A percentile compares a stretch with the other conserved stretches of the same genome.
These are phyloP conservation scores for Streptopelia turtur DNA, from an alignment of 2,797 vertebrate species.

Conservation along the genomic window DNA sequence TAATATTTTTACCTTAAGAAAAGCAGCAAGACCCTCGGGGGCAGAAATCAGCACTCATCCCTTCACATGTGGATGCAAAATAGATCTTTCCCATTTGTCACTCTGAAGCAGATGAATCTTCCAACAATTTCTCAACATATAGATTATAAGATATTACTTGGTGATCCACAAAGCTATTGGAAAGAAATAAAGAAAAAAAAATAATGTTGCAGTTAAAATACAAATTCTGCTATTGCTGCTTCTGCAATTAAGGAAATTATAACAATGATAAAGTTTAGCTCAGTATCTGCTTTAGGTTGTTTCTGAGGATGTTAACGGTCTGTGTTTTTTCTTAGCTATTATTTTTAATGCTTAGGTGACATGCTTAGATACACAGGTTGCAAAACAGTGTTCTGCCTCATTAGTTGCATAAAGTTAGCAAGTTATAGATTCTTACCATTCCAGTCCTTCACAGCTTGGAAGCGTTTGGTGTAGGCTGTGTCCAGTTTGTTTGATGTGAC, in stretches of 20 bases:
- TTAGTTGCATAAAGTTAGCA: background rate
- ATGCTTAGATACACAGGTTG: background rate
- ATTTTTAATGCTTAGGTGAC: background rate
- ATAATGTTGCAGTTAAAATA: background rate
- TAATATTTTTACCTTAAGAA: background rate
- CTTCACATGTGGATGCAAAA: background rate
- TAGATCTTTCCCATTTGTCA: background rate
- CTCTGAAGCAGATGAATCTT: background rate
- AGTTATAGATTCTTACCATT: background rate
- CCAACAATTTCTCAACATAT: background rate
- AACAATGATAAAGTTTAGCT: background rate
- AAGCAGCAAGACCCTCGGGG: background rate
- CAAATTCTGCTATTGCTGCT: background rate
- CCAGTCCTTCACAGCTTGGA: background rate
- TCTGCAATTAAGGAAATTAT: background rate
- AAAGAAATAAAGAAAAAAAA: background rate
- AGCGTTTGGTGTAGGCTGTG: fast-evolving
- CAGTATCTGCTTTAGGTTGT: background rate
- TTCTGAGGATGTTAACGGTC: background rate
- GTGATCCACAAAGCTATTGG: background rate
- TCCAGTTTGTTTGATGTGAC: background rate
- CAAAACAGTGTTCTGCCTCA: background rate
- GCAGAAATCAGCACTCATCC: background rate
- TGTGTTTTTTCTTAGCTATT: background rate
- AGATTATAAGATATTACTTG: background rate